A percentile compares a stretch with the other conserved stretches of the same genome.
These are phyloP conservation scores for Drosophila lowei DNA, from an alignment of 1,140 invertebrate genomes.

Conservation along the genomic window DNA sequence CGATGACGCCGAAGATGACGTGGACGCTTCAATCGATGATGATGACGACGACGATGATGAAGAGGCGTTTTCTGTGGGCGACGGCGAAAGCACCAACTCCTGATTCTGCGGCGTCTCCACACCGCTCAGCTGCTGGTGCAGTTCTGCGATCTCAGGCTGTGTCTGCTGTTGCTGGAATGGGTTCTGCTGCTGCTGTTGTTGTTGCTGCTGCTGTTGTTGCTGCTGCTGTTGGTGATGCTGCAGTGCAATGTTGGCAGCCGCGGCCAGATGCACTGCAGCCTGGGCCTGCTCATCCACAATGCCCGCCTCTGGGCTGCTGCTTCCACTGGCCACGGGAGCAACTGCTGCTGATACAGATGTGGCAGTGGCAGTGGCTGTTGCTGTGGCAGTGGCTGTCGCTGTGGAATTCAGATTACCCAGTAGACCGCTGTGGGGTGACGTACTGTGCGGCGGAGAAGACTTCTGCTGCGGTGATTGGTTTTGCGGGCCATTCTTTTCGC, in stretches of 20 bases:
- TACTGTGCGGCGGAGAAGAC: slow-evolving; percentile 75
- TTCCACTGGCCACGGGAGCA: slow-evolving; percentile 54
- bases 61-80: slow-evolving; percentile 24
- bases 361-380: slow-evolving; percentile 19
- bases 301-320: slow-evolving; percentile 58
- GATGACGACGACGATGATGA: slow-evolving; percentile 44
- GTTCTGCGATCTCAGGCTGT: slow-evolving; percentile 69
- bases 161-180: slow-evolving; percentile 64
- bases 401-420: slow-evolving; percentile 71
- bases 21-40: slow-evolving; percentile 42
- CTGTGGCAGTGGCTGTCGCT: slow-evolving; percentile 69
- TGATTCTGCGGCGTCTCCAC: slow-evolving; percentile 56
- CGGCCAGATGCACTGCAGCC: slow-evolving; percentile 66
- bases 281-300: slow-evolving; percentile 60
- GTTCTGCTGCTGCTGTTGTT: slow-evolving; percentile 68
- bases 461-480: slow-evolving; percentile 66
- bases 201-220: slow-evolving; percentile 61
- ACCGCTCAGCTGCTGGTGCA: slow-evolving; percentile 70
- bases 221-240: slow-evolving; percentile 71
- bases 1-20: slow-evolving; percentile 43
- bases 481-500: slow-evolving; percentile 78
- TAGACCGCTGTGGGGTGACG: slow-evolving; percentile 59
- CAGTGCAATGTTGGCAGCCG: slow-evolving; percentile 72
- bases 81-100: slow-evolving; percentile 45
- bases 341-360: slow-evolving; percentile 6